These are phyloP conservation scores for Zaprionus kolodkinae DNA, from an alignment of 1,140 invertebrate genomes.

Conservation along the genomic window DNA sequence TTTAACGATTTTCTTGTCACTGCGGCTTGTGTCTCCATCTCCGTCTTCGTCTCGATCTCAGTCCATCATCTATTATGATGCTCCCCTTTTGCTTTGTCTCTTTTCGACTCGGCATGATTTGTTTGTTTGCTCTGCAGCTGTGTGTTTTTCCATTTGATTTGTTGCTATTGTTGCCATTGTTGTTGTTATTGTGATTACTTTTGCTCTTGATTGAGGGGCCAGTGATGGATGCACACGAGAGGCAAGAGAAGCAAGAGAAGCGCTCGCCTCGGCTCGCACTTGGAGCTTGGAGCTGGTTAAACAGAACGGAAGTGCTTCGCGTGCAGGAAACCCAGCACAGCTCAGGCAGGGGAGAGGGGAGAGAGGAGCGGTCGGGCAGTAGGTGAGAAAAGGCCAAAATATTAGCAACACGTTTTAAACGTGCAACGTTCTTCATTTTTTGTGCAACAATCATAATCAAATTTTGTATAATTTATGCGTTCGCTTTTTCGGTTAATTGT, in stretches of 20 bases:
- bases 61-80: slow-evolving; percentile 31
- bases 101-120: slow-evolving; percentile 42
- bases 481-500: slow-evolving; percentile 53
- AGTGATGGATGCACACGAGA: slow-evolving; percentile 51
- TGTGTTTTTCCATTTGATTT: slow-evolving; percentile 49
- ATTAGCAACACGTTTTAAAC: slow-evolving; percentile 35
- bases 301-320: slow-evolving; percentile 71
- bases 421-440: background rate
- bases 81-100: slow-evolving; percentile 59
- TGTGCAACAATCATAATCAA: slow-evolving; percentile 34
- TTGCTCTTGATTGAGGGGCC: slow-evolving; percentile 70
- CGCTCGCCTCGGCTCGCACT: slow-evolving; percentile 1
- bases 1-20: slow-evolving; percentile 65
- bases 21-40: slow-evolving; percentile 39
- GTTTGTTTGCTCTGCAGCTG: slow-evolving; percentile 41
- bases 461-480: slow-evolving; percentile 65
- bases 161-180: slow-evolving; percentile 28
- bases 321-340: slow-evolving; percentile 61
- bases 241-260: too few species aligned
- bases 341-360: background rate
- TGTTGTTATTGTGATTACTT: slow-evolving; percentile 71
- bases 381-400: slow-evolving; percentile 30
- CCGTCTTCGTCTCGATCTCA: slow-evolving; percentile 4
- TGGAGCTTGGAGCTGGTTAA: slow-evolving; percentile 35
- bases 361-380: slow-evolving; percentile 14